Evolutionary conservation across 2,888 invertebrate species (phyloP), one percentile per base, ranked within the genome.

Genomic region (Agriotes lineatus): DNA sequence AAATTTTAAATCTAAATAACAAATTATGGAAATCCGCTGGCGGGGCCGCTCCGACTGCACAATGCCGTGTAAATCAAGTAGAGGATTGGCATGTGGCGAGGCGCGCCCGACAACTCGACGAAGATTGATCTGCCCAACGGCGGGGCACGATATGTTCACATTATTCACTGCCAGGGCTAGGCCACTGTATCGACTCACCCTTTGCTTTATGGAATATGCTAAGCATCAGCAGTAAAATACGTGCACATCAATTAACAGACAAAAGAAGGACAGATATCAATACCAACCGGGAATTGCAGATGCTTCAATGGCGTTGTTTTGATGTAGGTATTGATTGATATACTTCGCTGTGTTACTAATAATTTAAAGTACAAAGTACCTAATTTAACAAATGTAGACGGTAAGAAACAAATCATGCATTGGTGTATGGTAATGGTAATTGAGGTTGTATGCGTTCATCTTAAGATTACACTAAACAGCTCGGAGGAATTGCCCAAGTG

Each of bases 61-160:
- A 78, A 78, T 78, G 71, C 74, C 66, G 76, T 74, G 79, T 80
- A 81, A 82, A 82, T 81, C 80, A 78, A 80, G 79, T 76, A 77
- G 78, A 78, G 80, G 80, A 81, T 81, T 81, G 81, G 81, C 82
- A 81, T 81, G 81, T 81, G 79, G 79, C 74, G 79, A 79, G 79
- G 77, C 78, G 77, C 79, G 71, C 77, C 80, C 79, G 78, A 72
- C 75, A 76, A 75, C 74, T 75, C 75, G 78, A 78, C 77, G 75
- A 75, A 78, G 78, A 78, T 82, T 82, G 81, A 82, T 82, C 78
- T 80, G 77, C 76, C 76, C 74, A 77, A 78, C 78, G 77, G 76
- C 78, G 73, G 75, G 77, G 77, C 81, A 81, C 81, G 81, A 79
- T 79, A 81, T 78, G 78, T 75, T 77, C 80, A 70, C 81, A 81